Percentiles rank a stretch among this genome's conserved stretches.
These are phyloP conservation scores for Blomia tropicalis DNA, from an alignment of 2,888 invertebrate species.

Conservation along the genomic window DNA sequence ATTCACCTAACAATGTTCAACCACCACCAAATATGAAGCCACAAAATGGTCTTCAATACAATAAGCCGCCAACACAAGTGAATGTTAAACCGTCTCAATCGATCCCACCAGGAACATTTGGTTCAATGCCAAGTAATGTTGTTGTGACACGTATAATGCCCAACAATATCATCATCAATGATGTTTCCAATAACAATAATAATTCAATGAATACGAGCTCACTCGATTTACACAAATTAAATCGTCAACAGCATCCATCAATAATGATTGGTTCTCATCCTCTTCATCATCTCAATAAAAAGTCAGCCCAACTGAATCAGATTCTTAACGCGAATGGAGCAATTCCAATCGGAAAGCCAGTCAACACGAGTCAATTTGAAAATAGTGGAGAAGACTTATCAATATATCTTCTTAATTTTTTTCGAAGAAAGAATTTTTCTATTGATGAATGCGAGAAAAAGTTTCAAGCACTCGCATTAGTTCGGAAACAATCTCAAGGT, in stretches of 20 bases:
- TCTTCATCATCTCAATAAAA: no score
- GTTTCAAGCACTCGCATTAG: not conserved
- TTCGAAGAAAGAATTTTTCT: not conserved
- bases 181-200: not conserved
- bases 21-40: not conserved
- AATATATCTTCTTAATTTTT: not conserved
- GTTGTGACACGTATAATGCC: not conserved
- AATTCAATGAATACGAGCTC: not conserved
- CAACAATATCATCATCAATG: not conserved
- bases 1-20: not conserved
- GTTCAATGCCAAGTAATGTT: not conserved
- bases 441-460: constrained; percentile 5
- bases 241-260: no score
- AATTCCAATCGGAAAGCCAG: not conserved
- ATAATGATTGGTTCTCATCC: no score
- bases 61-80: not conserved
- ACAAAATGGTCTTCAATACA: not conserved
- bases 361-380: not conserved
- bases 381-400: constrained; percentile 1
- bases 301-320: no score
- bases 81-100: not conserved
- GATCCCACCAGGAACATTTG: not conserved
- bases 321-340: not conserved
- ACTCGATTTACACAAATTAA: no score
- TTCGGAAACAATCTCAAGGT: not conserved